A percentile compares a stretch with the other conserved stretches of the same genome.
phyloP scores from a whole-genome alignment of 2,113 vertebrate genomes.

The Passer montanus region DNA sequence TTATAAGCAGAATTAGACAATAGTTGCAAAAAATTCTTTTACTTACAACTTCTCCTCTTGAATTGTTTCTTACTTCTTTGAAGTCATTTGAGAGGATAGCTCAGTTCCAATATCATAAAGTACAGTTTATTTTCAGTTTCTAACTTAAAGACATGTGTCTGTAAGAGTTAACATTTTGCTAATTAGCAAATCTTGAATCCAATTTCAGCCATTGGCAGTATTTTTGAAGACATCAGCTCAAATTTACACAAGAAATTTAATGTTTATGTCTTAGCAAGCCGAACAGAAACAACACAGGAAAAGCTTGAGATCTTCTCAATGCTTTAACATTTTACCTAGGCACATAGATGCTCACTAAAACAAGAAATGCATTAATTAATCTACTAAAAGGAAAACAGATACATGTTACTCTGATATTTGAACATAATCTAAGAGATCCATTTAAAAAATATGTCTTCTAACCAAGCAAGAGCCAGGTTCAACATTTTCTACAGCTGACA shows the following conservation, averaged over 20 bases:
- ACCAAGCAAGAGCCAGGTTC: not conserved
- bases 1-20: not conserved
- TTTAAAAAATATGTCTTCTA: not conserved
- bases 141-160: slow-evolving; percentile 81
- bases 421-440: not conserved
- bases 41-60: not conserved
- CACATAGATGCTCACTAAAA: not conserved
- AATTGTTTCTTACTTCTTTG: not conserved
- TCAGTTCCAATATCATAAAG: not conserved
- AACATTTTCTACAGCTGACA: not conserved
- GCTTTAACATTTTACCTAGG: not conserved
- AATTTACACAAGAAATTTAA: slow-evolving; percentile 69
- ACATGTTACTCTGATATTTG: not conserved
- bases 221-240: slow-evolving; percentile 81
- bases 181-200: slow-evolving; percentile 78
- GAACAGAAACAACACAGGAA: not conserved
- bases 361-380: not conserved
- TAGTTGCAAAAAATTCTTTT: not conserved
- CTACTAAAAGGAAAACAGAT: not conserved
- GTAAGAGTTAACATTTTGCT: slow-evolving; percentile 83
- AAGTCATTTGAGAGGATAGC: not conserved
- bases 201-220: slow-evolving; percentile 75
- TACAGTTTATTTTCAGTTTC: slow-evolving; percentile 16
- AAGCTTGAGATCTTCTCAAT: not conserved
- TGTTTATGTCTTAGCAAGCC: not conserved